Evolutionary conservation across 2,888 invertebrate species (phyloP).

Genomic region (Agapostemon virescens): DNA sequence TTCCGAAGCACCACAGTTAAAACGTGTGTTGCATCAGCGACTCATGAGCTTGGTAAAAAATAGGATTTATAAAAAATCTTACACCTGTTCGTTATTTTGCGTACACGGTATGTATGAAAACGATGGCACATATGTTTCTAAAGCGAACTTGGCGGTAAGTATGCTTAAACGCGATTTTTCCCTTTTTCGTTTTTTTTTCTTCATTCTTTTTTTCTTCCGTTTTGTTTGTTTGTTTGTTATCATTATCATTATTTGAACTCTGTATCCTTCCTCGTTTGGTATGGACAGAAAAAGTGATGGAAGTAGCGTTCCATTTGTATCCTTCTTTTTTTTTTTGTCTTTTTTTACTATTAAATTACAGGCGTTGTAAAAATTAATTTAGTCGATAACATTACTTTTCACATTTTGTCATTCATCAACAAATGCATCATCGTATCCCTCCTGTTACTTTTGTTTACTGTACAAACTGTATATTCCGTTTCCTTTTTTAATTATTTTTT

Average conservation of each 20-base stretch:
- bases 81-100: constrained; percentile 63
- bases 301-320: constrained; percentile 35
- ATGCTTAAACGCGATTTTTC: constrained; percentile 53
- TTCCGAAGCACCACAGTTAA: constrained; percentile 57
- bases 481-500: neutral
- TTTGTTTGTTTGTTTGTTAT: too few species aligned
- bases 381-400: constrained; percentile 52
- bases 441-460: constrained; percentile 40
- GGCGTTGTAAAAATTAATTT: constrained; percentile 44
- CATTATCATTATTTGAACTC: constrained; percentile 57
- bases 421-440: constrained; percentile 47
- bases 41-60: constrained; percentile 67
- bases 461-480: constrained; percentile 13
- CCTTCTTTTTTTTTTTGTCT: constrained; percentile 18
- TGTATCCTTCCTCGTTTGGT: constrained; percentile 51
- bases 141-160: constrained; percentile 61
- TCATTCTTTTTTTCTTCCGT: constrained; percentile 4
- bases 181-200: constrained; percentile 29
- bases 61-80: constrained; percentile 73
- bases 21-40: constrained; percentile 45
- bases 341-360: constrained; percentile 44
- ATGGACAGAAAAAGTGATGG: constrained; percentile 43
- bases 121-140: constrained; percentile 74
- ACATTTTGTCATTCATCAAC: constrained; percentile 45
- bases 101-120: constrained; percentile 69